Percentiles rank a stretch among this genome's conserved stretches.
Conservation (phyloP, 2,888 invertebrate genomes). For the Gibbula magus region DNA sequence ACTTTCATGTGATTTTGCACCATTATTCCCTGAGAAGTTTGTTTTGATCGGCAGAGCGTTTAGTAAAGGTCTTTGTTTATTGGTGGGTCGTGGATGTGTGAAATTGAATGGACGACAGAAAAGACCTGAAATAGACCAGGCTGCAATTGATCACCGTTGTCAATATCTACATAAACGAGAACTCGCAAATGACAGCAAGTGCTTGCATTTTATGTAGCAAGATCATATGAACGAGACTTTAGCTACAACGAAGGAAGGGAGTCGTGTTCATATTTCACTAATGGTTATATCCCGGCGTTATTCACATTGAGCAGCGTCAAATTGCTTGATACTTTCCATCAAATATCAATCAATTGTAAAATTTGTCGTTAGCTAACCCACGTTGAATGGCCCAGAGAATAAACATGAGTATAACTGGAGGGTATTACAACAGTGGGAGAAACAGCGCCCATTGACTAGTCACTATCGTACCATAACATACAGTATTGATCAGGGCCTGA, state of each 20-base stretch:
- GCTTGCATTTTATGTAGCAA: background rate
- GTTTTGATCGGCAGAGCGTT: too few relatives aligned
- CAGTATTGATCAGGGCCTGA: background rate
- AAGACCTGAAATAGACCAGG: background rate
- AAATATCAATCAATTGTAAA: slow-evolving; percentile 1
- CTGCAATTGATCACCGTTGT: background rate
- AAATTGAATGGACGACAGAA: background rate
- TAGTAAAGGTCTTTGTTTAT: too few relatives aligned
- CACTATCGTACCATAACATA: background rate
- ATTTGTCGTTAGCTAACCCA: background rate
- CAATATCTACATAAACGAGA: background rate
- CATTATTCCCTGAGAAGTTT: too few relatives aligned
- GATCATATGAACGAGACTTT: background rate
- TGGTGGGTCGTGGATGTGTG: background rate
- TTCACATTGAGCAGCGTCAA: background rate
- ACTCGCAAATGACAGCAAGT: background rate
- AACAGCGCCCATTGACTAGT: too few relatives aligned
- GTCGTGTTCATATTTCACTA: background rate
- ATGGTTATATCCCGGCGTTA: background rate
- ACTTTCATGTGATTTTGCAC: too few relatives aligned
- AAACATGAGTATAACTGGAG: background rate
- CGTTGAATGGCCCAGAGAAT: background rate
- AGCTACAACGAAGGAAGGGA: background rate
- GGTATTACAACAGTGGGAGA: background rate
- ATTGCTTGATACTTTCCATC: background rate